A percentile compares a stretch with the other conserved stretches of the same genome.
phyloP scores from a whole-genome alignment of 2,797 vertebrate genomes.

The Setipinna tenuifilis region DNA sequence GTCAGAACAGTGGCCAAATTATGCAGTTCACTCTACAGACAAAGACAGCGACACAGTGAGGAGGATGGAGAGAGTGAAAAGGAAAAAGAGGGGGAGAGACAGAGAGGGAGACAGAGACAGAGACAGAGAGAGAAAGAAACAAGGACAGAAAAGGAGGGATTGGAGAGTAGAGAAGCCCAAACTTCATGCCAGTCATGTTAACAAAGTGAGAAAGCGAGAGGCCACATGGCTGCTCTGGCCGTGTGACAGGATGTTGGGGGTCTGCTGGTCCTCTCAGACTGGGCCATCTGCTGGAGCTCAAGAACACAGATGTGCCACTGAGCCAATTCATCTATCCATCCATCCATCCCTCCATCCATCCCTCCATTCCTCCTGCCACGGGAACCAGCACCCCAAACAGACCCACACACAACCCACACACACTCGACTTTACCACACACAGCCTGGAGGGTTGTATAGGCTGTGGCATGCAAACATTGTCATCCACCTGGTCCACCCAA shows the following conservation, averaged over 20 bases:
- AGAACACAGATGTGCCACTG: neutral
- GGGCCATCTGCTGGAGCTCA: conserved; percentile 1
- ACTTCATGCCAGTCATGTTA: conserved; percentile 1
- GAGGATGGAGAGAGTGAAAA: neutral
- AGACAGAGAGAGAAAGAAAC: neutral
- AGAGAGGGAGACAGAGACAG: neutral
- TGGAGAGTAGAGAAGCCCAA: neutral
- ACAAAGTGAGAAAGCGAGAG: neutral
- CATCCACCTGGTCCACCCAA: neutral
- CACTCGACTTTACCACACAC: neutral
- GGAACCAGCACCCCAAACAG: neutral
- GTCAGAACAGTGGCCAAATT: neutral
- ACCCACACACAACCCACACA: neutral
- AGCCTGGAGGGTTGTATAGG: neutral
- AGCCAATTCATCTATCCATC: neutral
- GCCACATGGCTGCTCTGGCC: neutral
- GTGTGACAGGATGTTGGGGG: neutral
- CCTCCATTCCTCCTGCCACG: neutral
- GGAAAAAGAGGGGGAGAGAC: neutral
- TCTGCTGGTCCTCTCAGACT: neutral
- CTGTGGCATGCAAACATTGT: conserved; percentile 3
- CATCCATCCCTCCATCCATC: too few species aligned
- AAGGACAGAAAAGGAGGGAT: neutral
- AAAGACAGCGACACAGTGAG: neutral
- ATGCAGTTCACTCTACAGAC: neutral